Evolutionary conservation across 2,888 invertebrate genomes (phyloP).

Genomic region (Leptinotarsa peninsularis): DNA sequence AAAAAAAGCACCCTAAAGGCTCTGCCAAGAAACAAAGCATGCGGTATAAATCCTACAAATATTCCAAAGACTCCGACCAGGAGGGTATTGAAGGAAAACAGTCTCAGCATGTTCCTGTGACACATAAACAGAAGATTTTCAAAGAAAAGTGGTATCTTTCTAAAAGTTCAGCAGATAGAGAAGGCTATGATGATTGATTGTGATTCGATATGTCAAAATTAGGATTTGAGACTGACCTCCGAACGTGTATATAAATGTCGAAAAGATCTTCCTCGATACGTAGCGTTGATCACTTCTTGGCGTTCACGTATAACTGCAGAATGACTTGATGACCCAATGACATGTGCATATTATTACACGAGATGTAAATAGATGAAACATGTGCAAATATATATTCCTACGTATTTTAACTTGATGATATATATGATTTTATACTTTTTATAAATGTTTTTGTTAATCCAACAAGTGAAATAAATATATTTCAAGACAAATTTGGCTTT

Average conservation of each 20-base stretch:
- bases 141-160: constrained; percentile 57
- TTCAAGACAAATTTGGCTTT: not conserved
- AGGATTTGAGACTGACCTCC: constrained; percentile 1
- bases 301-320: constrained; percentile 1
- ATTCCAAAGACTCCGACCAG: constrained; percentile 37
- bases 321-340: constrained; percentile 5
- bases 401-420: not conserved
- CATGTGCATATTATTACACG: constrained; percentile 19
- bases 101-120: constrained; percentile 54
- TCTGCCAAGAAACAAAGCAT: constrained; percentile 34
- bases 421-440: constrained; percentile 15
- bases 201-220: not conserved
- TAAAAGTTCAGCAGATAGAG: constrained; percentile 41
- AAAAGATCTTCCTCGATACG: not conserved
- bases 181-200: constrained; percentile 23
- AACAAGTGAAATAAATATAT: not conserved
- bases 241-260: not conserved
- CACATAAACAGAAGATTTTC: constrained; percentile 55
- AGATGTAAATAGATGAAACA: constrained; percentile 16
- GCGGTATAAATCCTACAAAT: constrained; percentile 42
- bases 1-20: constrained; percentile 32
- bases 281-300: not conserved
- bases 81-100: constrained; percentile 54
- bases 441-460: constrained; percentile 8
- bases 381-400: constrained; percentile 14